phyloP scores from a whole-genome alignment of 2,113 vertebrate species.

The Percina caprodes region DNA sequence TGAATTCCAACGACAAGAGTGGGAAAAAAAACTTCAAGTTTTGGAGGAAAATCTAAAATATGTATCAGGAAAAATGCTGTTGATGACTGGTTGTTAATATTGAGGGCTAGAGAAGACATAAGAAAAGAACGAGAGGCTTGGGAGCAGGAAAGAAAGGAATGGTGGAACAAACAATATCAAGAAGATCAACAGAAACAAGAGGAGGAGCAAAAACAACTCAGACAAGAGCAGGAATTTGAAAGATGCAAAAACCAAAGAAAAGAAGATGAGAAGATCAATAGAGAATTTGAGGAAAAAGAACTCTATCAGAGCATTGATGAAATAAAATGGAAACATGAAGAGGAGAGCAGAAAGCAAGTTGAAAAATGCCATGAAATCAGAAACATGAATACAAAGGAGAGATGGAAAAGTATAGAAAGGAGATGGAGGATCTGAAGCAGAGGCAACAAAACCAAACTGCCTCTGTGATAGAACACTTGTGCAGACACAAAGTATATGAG shows the following conservation, averaged over 20 bases:
- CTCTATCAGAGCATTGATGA: background rate
- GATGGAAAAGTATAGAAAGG: background rate
- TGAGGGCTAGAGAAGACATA: background rate
- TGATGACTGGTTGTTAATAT: background rate
- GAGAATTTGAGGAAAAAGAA: background rate
- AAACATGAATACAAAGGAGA: background rate
- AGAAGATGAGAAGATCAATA: background rate
- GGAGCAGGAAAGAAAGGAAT: slow-evolving; percentile 15
- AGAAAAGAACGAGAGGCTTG: background rate
- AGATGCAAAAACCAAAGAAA: background rate
- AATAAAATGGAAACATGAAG: slow-evolving; percentile 1
- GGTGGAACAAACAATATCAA: background rate
- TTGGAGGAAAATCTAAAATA: background rate
- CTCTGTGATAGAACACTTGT: background rate
- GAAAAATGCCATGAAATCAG: slow-evolving; percentile 24
- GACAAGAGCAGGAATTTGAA: background rate
- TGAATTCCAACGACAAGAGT: background rate
- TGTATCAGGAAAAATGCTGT: fast-evolving
- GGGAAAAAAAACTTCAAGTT: background rate
- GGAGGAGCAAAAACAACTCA: slow-evolving; percentile 1
- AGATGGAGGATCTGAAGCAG: background rate
- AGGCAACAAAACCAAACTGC: background rate
- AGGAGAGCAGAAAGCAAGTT: slow-evolving; percentile 38
- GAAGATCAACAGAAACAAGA: slow-evolving; percentile 7
- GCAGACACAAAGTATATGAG: background rate